Percentiles rank a stretch among this genome's conserved stretches.
Evolutionary conservation across 2,888 invertebrate genomes (phyloP).

Genomic region (Lottia scabra): DNA sequence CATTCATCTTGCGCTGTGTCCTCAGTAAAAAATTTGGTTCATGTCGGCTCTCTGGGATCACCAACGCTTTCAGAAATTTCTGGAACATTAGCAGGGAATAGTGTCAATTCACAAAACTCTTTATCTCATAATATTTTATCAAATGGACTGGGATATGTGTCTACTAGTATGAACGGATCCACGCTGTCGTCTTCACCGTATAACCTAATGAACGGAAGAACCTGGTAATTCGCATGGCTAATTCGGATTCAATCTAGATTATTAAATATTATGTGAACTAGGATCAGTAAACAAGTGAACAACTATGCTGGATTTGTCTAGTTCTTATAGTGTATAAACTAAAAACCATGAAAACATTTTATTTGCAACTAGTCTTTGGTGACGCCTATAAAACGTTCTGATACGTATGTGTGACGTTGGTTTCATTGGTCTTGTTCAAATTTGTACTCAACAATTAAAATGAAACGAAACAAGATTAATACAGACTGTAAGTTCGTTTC

Average conservation of each 20-base stretch:
- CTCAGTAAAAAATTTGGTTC: conserved; percentile 37
- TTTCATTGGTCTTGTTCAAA: conserved; percentile 1
- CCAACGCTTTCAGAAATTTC: conserved; percentile 32
- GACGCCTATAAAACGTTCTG: neutral
- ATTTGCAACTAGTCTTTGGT: neutral
- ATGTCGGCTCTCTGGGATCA: conserved; percentile 27
- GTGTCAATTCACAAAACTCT: conserved; percentile 22
- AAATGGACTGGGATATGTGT: conserved; percentile 48
- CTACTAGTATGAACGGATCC: conserved; percentile 47
- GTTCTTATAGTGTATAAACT: neutral
- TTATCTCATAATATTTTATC: conserved; percentile 40
- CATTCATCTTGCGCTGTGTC: conserved; percentile 41
- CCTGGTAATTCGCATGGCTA: conserved; percentile 41
- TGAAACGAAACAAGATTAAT: neutral
- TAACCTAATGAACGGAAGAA: conserved; percentile 51
- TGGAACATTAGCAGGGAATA: conserved; percentile 21
- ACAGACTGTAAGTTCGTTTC: conserved; percentile 4
- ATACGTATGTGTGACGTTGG: neutral
- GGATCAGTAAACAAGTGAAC: too few relatives aligned
- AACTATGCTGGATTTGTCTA: neutral
- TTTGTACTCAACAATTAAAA: conserved; percentile 2
- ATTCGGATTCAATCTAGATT: too few relatives aligned
- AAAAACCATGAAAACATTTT: neutral
- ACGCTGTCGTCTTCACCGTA: conserved; percentile 51
- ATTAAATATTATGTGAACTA: too few relatives aligned